These are phyloP conservation scores for Oscheius sp. DNA, from an alignment of 1,140 invertebrate species.

Conservation along the genomic window DNA sequence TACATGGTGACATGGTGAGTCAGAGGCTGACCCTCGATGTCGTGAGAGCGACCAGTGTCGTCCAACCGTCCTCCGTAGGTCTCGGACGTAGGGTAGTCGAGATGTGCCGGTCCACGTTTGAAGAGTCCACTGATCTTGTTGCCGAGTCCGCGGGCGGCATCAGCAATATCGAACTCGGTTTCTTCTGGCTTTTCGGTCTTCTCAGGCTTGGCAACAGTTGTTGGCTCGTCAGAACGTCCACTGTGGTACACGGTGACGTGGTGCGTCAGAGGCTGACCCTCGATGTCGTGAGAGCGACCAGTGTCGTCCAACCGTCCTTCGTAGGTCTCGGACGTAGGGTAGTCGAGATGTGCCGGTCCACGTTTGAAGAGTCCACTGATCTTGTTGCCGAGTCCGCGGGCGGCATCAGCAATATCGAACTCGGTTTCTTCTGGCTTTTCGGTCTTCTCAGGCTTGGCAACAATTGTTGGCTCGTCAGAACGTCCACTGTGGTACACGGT, in stretches of 20 bases:
- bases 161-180: not conserved
- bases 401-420: not conserved
- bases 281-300: constrained; percentile 5
- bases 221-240: constrained; percentile 16
- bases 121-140: constrained; percentile 10
- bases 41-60: not conserved
- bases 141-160: not conserved
- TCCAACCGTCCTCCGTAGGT: constrained; percentile 6
- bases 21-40: not conserved
- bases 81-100: constrained; percentile 5
- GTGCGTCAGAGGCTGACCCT: constrained; percentile 10
- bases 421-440: no score
- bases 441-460: constrained; percentile 5
- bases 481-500: constrained; percentile 14
- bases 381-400: not conserved
- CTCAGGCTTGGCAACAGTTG: not conserved
- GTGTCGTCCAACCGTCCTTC: not conserved
- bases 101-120: not conserved
- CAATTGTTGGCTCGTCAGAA: constrained; percentile 9
- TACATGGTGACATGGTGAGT: constrained; percentile 5
- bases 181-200: no score
- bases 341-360: not conserved
- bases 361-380: not conserved
- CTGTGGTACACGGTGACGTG: constrained; percentile 19
- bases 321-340: not conserved